Evolutionary conservation across 2,113 vertebrate genomes (phyloP).

Genomic region (zebrafish (Danio rerio)): GRCz12tu NC_133182.1:28907501-28908000

Average conservation of each 20-base stretch:
- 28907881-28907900: too few relatives aligned
- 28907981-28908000: too few relatives aligned
- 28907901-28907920: too few relatives aligned
- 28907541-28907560: conserved; percentile 45
- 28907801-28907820: too few relatives aligned
- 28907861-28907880: too few relatives aligned
- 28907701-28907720: conserved; percentile 12
- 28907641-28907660: conserved; percentile 33
- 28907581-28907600: conserved; percentile 31
- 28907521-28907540: conserved; percentile 30
- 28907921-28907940: too few relatives aligned
- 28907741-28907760: not conserved
- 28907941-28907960: too few relatives aligned
- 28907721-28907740: conserved; percentile 18
- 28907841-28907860: too few relatives aligned
- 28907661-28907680: conserved; percentile 37
- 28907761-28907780: not conserved
- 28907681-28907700: conserved; percentile 27
- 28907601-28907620: conserved; percentile 48
- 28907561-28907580: conserved; percentile 57
- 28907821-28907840: too few relatives aligned
- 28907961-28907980: too few relatives aligned
- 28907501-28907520: conserved; percentile 11
- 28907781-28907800: not conserved
- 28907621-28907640: conserved; percentile 6